Evolutionary conservation across 2,888 invertebrate species (phyloP).

Genomic region (Lepidonotus clava): DNA sequence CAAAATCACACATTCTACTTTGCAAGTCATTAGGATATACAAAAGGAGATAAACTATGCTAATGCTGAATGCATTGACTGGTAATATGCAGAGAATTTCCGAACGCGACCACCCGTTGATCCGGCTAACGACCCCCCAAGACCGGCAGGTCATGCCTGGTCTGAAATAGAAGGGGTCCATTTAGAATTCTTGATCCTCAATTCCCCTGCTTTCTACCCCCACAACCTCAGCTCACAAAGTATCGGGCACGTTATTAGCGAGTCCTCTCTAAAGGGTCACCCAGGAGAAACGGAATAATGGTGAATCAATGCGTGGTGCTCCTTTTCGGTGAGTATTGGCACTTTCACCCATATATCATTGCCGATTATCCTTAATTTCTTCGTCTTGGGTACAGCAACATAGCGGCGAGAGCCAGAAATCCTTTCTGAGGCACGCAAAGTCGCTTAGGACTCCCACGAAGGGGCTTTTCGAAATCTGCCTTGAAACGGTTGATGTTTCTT

Average conservation of each 20-base stretch:
- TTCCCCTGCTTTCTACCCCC: neutral
- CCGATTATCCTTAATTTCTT: neutral
- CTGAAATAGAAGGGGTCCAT: neutral
- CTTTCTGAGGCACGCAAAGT: too few relatives aligned
- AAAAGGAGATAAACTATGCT: too few relatives aligned
- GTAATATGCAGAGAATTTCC: too few relatives aligned
- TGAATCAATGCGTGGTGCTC: neutral
- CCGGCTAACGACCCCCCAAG: neutral
- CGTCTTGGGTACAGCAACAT: neutral
- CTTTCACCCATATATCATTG: neutral
- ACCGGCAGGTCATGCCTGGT: neutral
- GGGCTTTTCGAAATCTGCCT: neutral
- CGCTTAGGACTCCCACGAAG: too few relatives aligned
- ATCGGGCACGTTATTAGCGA: neutral
- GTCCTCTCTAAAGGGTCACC: neutral
- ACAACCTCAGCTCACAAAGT: neutral
- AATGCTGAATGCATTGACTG: too few relatives aligned
- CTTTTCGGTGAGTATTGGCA: conserved; percentile 6
- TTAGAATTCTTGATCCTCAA: neutral
- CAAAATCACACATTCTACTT: too few relatives aligned
- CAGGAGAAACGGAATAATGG: neutral
- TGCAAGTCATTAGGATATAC: too few relatives aligned
- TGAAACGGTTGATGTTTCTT: too few relatives aligned
- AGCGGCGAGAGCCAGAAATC: neutral
- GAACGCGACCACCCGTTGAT: neutral